phyloP scores from a whole-genome alignment of 2,113 vertebrate genomes.

The Atlantisia rogersi region DNA sequence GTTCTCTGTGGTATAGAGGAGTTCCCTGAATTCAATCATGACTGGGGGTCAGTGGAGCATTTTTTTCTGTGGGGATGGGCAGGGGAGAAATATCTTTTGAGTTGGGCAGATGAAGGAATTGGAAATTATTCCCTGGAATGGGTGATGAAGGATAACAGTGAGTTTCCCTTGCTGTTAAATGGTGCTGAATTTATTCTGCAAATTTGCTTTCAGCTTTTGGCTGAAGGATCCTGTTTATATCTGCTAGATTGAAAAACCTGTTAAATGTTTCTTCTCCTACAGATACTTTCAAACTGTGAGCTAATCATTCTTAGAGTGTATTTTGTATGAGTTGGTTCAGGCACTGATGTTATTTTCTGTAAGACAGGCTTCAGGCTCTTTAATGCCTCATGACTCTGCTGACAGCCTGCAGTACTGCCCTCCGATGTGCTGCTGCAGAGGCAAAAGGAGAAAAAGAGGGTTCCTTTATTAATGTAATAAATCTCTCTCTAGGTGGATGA shows the following conservation, averaged over 20 bases:
- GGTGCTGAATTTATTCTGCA: background rate
- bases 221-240: background rate
- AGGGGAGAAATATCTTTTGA: background rate
- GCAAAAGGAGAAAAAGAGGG: background rate
- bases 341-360: background rate
- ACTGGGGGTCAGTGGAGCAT: background rate
- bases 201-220: background rate
- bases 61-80: background rate
- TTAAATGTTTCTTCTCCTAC: background rate
- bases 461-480: background rate
- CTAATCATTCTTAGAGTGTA: background rate
- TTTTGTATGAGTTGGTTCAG: background rate
- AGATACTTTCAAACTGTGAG: background rate
- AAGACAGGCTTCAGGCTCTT: background rate
- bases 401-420: background rate
- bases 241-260: background rate
- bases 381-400: background rate
- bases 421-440: background rate
- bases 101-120: background rate
- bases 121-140: background rate
- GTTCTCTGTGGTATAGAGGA: background rate
- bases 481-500: slow-evolving; percentile 87
- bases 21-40: background rate
- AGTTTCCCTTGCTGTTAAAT: background rate
- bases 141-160: background rate